phyloP scores from a whole-genome alignment of 2,888 invertebrate genomes.

The Linyphia triangularis region DNA sequence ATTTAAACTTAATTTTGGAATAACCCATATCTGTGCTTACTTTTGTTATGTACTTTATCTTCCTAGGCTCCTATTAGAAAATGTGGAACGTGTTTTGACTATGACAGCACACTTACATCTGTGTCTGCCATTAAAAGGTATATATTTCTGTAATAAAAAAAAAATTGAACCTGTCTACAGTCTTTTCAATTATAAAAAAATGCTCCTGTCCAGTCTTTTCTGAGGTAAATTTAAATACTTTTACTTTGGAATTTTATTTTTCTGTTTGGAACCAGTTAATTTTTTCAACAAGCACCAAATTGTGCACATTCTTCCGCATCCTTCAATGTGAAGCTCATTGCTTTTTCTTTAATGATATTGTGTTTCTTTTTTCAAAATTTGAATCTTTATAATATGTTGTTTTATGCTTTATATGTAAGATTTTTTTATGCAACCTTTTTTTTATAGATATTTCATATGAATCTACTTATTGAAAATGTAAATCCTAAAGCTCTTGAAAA shows the following conservation, averaged over 20 bases:
- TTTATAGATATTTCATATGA: too few species aligned
- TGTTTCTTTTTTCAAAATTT: too few species aligned
- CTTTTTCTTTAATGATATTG: not conserved
- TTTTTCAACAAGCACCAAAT: not conserved
- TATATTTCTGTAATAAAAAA: constrained; percentile 76
- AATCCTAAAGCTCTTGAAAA: too few species aligned
- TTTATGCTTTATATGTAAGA: too few species aligned
- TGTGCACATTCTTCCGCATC: not conserved
- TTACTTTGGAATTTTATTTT: not conserved
- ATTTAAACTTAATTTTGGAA: not conserved
- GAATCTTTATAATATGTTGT: too few species aligned
- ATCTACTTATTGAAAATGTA: too few species aligned
- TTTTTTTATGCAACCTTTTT: too few species aligned
- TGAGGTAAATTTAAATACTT: constrained; percentile 40
- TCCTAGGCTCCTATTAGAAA: constrained; percentile 85
- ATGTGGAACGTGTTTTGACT: constrained; percentile 88
- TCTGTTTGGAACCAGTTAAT: not conserved
- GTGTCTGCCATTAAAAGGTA: constrained; percentile 91
- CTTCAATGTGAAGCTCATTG: too few species aligned
- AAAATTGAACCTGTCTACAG: constrained; percentile 21
- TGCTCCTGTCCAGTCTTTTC: constrained; percentile 18
- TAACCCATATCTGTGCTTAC: not conserved
- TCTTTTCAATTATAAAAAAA: constrained; percentile 31
- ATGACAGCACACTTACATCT: constrained; percentile 86
- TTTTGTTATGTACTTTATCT: constrained; percentile 34